Evolutionary conservation across 2,113 vertebrate genomes (phyloP), one percentile per base, ranked within the genome.

Genomic region (Pundamilia nyererei): DNA sequence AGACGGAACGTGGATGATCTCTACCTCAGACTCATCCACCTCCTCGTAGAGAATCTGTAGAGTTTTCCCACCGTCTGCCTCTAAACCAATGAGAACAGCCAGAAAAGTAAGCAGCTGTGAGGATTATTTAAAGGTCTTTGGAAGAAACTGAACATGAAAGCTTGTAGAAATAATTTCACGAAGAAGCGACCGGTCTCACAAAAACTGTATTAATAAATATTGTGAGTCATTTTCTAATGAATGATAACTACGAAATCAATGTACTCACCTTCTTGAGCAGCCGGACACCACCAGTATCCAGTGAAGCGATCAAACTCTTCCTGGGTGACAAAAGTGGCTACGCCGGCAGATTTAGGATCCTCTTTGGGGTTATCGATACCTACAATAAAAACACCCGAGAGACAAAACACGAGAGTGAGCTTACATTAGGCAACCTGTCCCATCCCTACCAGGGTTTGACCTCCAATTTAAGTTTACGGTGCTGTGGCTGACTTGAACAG

Each of bases 241-340:
- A 56, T 15, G 8, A 31, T 84, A 35, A 14, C 15, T 13, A 4
- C 21, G 24, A 68, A 40, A 70, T 11, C 7, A 35, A 14, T 6
- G 17, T 2, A n/a, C 31, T 86, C 83, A 99, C 98, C 97, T 96
- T 98, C 96, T 86, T 89, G 88, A 79, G 97, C 96, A 2, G 96
- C 96, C 17, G 98, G 98, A 86, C 97, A 98, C 98, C 98, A 99
- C 98, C 98, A 99, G 92, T 99, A 99, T 35, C 98, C 98, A 0
- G 98, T 99, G 93, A 99, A 99, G 7, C 98, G 97, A 89, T 99
- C 98, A 86, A 99, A 99, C 90, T 99, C 98, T 79, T 99, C 98
- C 95, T 99, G 98, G 87, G 98, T 99, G 95, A 99, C 98, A 77
- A 99, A 99, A 11, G 98, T 99, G 87, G 98, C 98, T 0, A 99